These are phyloP conservation scores for Cheilosia impressa DNA, from an alignment of 2,888 invertebrate species.

Conservation along the genomic window DNA sequence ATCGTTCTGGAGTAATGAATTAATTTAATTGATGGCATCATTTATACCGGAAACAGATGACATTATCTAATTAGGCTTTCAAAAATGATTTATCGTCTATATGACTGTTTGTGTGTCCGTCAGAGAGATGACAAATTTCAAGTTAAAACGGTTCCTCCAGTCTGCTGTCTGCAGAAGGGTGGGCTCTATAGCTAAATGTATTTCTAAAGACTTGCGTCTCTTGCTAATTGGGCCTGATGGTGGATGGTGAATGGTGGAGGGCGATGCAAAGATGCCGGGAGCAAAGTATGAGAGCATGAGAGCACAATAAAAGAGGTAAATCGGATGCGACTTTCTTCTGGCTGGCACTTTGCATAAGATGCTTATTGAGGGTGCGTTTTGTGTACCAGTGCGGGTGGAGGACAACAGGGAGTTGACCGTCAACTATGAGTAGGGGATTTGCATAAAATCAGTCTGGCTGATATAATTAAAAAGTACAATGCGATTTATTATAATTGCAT, in stretches of 20 bases:
- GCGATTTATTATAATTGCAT: constrained; percentile 14
- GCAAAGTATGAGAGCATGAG: not conserved
- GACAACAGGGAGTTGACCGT: not conserved
- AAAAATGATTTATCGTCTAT: constrained; percentile 74
- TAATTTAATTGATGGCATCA: constrained; percentile 75
- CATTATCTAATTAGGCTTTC: constrained; percentile 77
- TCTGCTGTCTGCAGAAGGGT: not conserved
- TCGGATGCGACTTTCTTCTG: constrained; percentile 41
- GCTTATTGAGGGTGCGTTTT: not conserved
- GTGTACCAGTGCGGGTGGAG: not conserved
- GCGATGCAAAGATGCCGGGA: not conserved
- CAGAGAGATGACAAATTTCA: constrained; percentile 57
- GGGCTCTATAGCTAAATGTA: constrained; percentile 7
- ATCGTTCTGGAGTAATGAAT: constrained; percentile 69
- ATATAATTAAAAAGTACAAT: constrained; percentile 19
- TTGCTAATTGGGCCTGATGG: constrained; percentile 22
- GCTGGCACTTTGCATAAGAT: constrained; percentile 17
- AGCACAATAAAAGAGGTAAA: constrained; percentile 12
- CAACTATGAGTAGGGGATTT: constrained; percentile 28
- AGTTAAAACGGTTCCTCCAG: constrained; percentile 21
- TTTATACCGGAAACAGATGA: constrained; percentile 76
- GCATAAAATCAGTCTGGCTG: constrained; percentile 36
- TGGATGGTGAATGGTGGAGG: not conserved
- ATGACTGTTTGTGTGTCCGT: constrained; percentile 48
- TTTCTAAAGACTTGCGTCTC: constrained; percentile 32